phyloP scores from a whole-genome alignment of 2,888 invertebrate species.

The Trichogramma evanescens region DNA sequence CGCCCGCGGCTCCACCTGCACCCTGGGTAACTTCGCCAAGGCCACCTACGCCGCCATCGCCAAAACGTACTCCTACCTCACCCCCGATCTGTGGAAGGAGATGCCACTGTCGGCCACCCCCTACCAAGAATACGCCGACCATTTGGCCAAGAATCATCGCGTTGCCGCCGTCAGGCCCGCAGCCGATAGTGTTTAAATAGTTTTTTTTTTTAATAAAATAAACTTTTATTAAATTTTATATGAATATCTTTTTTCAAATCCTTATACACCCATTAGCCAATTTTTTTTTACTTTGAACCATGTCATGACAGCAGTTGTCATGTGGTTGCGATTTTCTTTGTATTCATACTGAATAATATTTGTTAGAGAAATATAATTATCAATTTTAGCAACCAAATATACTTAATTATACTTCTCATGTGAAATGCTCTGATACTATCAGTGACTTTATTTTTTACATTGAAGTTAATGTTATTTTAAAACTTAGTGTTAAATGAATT shows the following conservation, averaged over 20 bases:
- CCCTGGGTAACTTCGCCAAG: slow-evolving; percentile 97
- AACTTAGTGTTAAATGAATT: too few relatives aligned
- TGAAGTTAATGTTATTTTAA: not conserved
- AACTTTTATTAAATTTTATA: not conserved
- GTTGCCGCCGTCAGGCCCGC: slow-evolving; percentile 39
- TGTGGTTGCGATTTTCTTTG: not conserved
- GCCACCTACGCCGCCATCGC: slow-evolving; percentile 98
- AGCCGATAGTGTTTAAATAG: slow-evolving; percentile 13
- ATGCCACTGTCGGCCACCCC: slow-evolving; percentile 88
- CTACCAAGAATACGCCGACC: slow-evolving; percentile 92
- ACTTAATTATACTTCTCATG: not conserved
- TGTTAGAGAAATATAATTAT: not conserved
- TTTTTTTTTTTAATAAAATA: not conserved
- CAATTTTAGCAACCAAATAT: not conserved
- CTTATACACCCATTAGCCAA: too few relatives aligned
- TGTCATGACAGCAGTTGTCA: not conserved
- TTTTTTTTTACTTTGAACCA: not conserved
- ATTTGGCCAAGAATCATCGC: slow-evolving; percentile 63
- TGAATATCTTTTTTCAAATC: not conserved
- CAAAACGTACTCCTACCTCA: slow-evolving; percentile 96
- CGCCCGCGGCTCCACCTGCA: slow-evolving; percentile 94
- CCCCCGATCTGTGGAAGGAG: slow-evolving; percentile 98
- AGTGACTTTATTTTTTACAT: not conserved
- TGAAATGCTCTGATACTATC: not conserved
- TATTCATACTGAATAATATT: not conserved